Base-by-base conservation (phyloP, 2,113 vertebrate genomes). In the Macaca nemestrina region DNA sequence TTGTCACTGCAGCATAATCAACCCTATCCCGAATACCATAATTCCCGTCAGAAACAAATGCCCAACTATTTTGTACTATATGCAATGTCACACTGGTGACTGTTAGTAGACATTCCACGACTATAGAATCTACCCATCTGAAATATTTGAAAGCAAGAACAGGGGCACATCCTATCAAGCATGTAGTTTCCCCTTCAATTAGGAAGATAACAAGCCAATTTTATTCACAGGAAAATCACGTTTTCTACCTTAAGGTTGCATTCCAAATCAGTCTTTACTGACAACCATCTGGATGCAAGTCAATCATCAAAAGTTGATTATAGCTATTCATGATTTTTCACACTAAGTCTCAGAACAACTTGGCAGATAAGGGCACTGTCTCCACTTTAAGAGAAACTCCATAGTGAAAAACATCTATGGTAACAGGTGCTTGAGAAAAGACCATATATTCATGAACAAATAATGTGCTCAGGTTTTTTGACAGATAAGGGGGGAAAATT, bases 191-290 rank as follows among this genome's bases (percentile, higher is more conserved):
- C 7, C 18, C 83, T 85, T n/a, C 61, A 38, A 40, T 32, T 4
- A 81, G 52, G 27, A 57, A 18, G 35, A 22, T 55, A 96, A 43
- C 23, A 85, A 80, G 2, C n/a, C 59, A 72, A 38, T 57, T 61
- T 52, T 89, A 61, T 7, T 85, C 17, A 73, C 32, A 83, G 12
- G 50, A 40, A 83, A 73, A 35, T 61, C 30, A 67, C 10, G 35
- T 68, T 50, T 80, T 70, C 67, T 57, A 30, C 2, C 3, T 82
- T 61, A 18, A 52, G 4, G 25, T 9, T 61, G 38, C 25, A 93
- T 61, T 83, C 43, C 75, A 90, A 90, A 32, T 52, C 55, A 91
- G 59, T 82, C 16, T 82, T 83, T 83, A 72, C 25, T 48, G 48
- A 32, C 27, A 90, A 57, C 52, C 13, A 55, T 67, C 38, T 38